These are phyloP conservation scores for Champsocephalus gunnari DNA, from an alignment of 2,797 vertebrate species.

Conservation along the genomic window DNA sequence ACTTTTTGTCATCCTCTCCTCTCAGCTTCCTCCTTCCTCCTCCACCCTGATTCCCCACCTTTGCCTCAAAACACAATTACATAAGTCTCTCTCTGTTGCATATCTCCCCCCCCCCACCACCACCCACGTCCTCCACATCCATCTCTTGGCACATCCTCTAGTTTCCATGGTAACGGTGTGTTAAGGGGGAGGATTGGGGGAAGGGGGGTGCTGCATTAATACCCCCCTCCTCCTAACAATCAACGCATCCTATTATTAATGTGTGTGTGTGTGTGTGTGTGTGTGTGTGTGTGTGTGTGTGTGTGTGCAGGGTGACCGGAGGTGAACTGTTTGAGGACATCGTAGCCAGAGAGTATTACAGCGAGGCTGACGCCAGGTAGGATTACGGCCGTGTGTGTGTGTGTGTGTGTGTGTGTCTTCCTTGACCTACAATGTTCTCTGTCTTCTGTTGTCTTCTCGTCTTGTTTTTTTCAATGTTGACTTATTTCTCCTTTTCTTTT, in stretches of 20 bases:
- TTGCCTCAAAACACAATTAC: conserved; percentile 55
- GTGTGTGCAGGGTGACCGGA: conserved; percentile 91
- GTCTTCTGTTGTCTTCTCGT: conserved; percentile 37
- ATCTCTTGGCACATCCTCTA: conserved; percentile 64
- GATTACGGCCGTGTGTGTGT: conserved; percentile 45
- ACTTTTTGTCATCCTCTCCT: neutral
- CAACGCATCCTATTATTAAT: neutral
- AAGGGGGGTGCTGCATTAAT: conserved; percentile 6
- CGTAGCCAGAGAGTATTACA: conserved; percentile 98
- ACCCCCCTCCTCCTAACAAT: neutral
- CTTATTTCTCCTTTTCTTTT: conserved; percentile 3
- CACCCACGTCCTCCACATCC: conserved; percentile 66
- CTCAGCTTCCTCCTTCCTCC: neutral
- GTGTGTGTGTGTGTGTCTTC: conserved; percentile 15
- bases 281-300: neutral
- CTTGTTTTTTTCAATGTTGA: conserved; percentile 9
- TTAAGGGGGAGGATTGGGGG: conserved; percentile 28
- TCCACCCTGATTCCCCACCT: conserved; percentile 10
- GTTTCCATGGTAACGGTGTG: conserved; percentile 78
- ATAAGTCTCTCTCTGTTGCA: conserved; percentile 55
- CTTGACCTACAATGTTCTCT: conserved; percentile 31
- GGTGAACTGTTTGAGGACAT: conserved; percentile 99
- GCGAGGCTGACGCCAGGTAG: conserved; percentile 98
- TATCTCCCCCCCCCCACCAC: conserved; percentile 49
- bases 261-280: neutral